Percentiles rank a stretch among this genome's conserved stretches.
Evolutionary conservation across 2,888 invertebrate genomes (phyloP).

Genomic region (Metallyticus violacea): DNA sequence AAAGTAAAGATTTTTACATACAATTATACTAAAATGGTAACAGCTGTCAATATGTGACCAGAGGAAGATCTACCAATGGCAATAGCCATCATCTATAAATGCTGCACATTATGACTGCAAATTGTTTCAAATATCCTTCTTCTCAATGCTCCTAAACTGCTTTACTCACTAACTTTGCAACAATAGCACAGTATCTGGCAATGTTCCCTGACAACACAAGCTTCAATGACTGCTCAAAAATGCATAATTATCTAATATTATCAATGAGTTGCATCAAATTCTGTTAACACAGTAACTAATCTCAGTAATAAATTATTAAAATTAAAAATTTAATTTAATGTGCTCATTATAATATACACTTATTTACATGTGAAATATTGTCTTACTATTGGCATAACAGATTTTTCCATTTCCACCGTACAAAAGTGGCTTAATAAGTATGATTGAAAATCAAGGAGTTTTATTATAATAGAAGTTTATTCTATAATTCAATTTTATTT

Average conservation of each 20-base stretch:
- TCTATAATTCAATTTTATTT: not conserved
- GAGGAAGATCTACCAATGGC: not conserved
- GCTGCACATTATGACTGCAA: not conserved
- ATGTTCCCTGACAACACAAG: not conserved
- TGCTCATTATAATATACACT: not conserved
- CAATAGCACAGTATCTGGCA: not conserved
- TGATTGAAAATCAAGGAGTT: not conserved
- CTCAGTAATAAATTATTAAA: not conserved
- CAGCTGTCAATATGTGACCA: not conserved
- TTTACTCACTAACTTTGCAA: slow-evolving; percentile 3
- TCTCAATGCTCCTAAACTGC: not conserved
- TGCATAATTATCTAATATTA: not conserved
- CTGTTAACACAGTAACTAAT: not conserved
- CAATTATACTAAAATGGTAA: slow-evolving; percentile 7
- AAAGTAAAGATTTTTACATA: not conserved
- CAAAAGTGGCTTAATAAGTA: not conserved
- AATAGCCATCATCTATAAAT: not conserved
- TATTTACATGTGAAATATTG: not conserved
- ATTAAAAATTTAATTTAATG: not conserved
- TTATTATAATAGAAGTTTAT: not conserved
- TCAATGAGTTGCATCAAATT: not conserved
- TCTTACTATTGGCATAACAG: not conserved
- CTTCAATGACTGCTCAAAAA: not conserved
- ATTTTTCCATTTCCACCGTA: not conserved
- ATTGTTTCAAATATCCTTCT: not conserved